Evolutionary conservation across 2,888 invertebrate genomes (phyloP), one percentile per base, ranked within the genome.

Genomic region (Hirtodrosophila trivittata): DNA sequence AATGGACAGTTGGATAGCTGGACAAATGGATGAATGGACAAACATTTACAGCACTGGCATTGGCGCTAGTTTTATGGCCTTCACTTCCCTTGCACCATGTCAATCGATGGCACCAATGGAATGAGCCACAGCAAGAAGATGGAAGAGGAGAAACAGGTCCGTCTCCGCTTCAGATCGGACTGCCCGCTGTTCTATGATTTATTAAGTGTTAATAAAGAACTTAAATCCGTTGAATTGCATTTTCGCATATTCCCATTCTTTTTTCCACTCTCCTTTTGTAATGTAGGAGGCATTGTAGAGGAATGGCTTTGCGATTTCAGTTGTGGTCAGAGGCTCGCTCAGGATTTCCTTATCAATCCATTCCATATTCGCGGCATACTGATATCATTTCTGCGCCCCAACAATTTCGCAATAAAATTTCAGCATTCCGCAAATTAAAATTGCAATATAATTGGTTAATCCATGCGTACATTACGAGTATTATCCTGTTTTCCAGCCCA

Each of bases 381-480:
- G 81, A 84, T 86, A 87, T 82, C 87, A 83, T 86, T 80, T 76
- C 55, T 64, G 55, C 59, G 33, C 65, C 59, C 62, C 77, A 59
- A 59, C 89, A 88, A 88, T 89, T 88, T 85, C 77, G 82, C 86
- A 86, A 89, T 89, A 89, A 89, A 89, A 87, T 88, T 89, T 77
- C 78, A 76, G 77, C 68, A 58, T 78, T 77, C 84, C 87, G 88
- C 82, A 89, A 88, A 89, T 89, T 89, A 89, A 89, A 89, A 89
- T 89, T 89, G 88, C 88, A 89, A 77, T 89, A 84, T 89, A 89
- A 89, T 89, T 89, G 89, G 89, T 89, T 89, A 89, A 89, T 89
- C 87, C 89, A 88, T 77, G 88, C 88, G 87, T 85, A 75, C 77
- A 86, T 86, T 80, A 86, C 76, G 77, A 66, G 3, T 21, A 21